phyloP scores from a whole-genome alignment of 2,113 vertebrate genomes.

The Falcunculus frontatus region DNA sequence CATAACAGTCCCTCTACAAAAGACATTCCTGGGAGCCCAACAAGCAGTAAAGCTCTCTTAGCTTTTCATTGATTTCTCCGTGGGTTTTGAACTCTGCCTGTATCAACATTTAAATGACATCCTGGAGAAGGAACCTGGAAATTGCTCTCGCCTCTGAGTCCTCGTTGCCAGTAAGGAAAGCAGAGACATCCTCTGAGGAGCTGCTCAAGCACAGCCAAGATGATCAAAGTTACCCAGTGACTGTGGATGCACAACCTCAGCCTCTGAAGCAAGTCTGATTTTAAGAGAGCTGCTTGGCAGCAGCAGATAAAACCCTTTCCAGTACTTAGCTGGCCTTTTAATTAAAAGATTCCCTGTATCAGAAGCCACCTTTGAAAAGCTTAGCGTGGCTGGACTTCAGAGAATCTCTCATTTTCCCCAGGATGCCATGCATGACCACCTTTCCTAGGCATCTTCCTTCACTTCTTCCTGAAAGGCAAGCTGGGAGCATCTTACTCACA shows the following conservation, averaged over 20 bases:
- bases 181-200: background rate
- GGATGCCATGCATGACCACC: accelerated
- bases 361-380: background rate
- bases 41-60: background rate
- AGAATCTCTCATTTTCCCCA: accelerated
- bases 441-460: background rate
- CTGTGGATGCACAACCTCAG: background rate
- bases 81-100: background rate
- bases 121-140: background rate
- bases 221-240: background rate
- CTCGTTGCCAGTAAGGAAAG: background rate
- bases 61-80: background rate
- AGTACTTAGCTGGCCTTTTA: background rate
- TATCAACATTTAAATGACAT: background rate
- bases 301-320: background rate
- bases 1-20: background rate
- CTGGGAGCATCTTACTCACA: background rate
- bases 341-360: background rate
- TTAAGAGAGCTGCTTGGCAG: background rate
- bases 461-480: background rate
- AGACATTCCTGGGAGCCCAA: background rate
- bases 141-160: background rate
- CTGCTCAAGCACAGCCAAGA: background rate
- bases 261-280: background rate
- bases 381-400: background rate